These are phyloP conservation scores for Elegia similella DNA, from an alignment of 2,888 invertebrate genomes.

Conservation along the genomic window DNA sequence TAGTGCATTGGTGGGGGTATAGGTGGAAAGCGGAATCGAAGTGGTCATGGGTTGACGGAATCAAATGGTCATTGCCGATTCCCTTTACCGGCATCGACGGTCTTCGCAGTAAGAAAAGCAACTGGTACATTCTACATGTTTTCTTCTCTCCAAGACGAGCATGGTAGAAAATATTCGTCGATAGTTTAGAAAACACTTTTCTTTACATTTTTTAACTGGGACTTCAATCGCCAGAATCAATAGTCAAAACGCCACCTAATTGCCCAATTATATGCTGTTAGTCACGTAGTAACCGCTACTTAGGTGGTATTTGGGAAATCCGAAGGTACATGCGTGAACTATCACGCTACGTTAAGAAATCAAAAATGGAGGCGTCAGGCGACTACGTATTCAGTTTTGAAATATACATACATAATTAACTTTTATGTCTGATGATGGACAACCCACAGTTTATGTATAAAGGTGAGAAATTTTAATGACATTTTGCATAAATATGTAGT, in stretches of 20 bases:
- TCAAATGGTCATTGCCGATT: too few relatives aligned
- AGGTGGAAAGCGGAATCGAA: too few relatives aligned
- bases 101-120: too few relatives aligned
- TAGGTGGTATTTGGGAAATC: constrained; percentile 5
- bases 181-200: background rate
- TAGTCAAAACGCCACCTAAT: background rate
- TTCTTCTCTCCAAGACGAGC: too few relatives aligned
- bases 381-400: background rate
- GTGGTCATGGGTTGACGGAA: too few relatives aligned
- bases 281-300: constrained; percentile 1
- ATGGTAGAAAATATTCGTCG: background rate
- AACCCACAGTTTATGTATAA: too few relatives aligned
- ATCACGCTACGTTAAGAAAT: constrained; percentile 2
- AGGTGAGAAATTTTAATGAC: too few relatives aligned
- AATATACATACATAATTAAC: background rate
- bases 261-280: background rate
- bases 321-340: constrained; percentile 1
- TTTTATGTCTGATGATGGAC: too few relatives aligned
- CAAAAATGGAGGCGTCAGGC: background rate
- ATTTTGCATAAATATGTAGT: too few relatives aligned
- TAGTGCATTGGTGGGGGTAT: too few relatives aligned
- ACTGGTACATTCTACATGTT: too few relatives aligned
- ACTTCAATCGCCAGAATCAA: background rate
- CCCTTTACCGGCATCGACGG: too few relatives aligned
- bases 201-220: background rate